Percentiles rank a stretch among this genome's conserved stretches.
phyloP scores from a whole-genome alignment of 2,797 vertebrate species.

The Macropodus opercularis region DNA sequence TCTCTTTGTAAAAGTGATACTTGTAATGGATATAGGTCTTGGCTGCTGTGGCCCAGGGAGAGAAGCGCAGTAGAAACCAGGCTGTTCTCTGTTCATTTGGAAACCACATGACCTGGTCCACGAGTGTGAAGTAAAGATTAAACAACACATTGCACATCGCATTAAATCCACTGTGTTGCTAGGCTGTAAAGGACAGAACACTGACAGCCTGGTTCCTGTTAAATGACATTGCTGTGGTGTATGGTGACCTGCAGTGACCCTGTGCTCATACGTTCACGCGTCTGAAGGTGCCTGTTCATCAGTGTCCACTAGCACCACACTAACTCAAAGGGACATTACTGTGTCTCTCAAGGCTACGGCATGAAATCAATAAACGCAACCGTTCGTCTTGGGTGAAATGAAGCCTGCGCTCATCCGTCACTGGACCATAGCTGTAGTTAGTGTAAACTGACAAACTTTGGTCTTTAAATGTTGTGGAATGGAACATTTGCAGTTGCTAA shows the following conservation, averaged over 20 bases:
- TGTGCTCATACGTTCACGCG: conserved; percentile 19
- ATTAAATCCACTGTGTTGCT: not conserved
- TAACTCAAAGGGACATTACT: conserved; percentile 13
- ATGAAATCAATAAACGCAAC: conserved; percentile 29
- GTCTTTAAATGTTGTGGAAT: too few species aligned
- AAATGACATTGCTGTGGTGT: not conserved
- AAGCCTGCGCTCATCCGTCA: too few species aligned
- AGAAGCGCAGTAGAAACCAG: conserved; percentile 34
- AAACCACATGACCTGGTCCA: conserved; percentile 25
- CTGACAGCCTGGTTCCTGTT: not conserved
- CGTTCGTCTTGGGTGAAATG: conserved; percentile 29
- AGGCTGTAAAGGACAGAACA: not conserved
- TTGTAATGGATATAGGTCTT: conserved; percentile 67
- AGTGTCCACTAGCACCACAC: conserved; percentile 14
- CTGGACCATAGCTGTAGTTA: too few species aligned
- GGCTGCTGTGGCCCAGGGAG: conserved; percentile 48
- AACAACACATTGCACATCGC: not conserved
- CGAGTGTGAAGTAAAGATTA: conserved; percentile 21
- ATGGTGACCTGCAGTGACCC: conserved; percentile 33
- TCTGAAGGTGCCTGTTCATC: conserved; percentile 16
- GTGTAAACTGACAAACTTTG: too few species aligned
- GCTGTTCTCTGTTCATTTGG: conserved; percentile 35
- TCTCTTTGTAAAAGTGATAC: conserved; percentile 58
- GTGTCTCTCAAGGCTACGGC: conserved; percentile 35
- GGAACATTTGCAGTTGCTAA: too few species aligned